Evolutionary conservation across 1,140 invertebrate species (phyloP).

Genomic region (Rhizoglyphus robini): DNA sequence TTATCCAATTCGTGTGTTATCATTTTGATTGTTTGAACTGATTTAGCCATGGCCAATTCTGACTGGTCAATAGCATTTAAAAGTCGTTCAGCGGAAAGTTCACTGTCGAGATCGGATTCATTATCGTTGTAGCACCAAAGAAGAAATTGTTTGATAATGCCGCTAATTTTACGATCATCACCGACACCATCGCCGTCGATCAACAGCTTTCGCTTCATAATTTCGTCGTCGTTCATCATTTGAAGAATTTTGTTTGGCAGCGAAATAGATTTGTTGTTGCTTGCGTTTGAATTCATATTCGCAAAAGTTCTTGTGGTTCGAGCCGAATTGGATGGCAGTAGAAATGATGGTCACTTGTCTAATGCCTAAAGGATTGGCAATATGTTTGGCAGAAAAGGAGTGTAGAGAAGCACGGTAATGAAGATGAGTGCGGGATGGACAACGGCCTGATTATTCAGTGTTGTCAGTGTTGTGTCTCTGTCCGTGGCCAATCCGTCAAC

Average conservation of each 20-base stretch:
- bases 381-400: too few relatives aligned
- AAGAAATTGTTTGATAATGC: constrained; percentile 68
- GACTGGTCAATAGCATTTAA: constrained; percentile 65
- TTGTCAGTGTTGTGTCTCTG: too few relatives aligned
- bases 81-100: constrained; percentile 55
- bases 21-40: constrained; percentile 59
- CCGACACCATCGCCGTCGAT: constrained; percentile 93
- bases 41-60: constrained; percentile 75
- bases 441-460: too few relatives aligned
- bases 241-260: neutral
- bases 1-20: constrained; percentile 66
- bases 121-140: constrained; percentile 66
- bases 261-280: neutral
- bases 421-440: too few relatives aligned
- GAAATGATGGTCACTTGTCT: too few relatives aligned
- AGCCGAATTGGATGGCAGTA: too few relatives aligned
- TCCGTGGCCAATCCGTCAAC: too few relatives aligned
- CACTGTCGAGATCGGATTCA: constrained; percentile 51
- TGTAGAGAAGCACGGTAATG: too few relatives aligned
- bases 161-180: constrained; percentile 75
- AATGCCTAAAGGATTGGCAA: too few relatives aligned
- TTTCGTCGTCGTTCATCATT: constrained; percentile 49
- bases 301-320: too few relatives aligned
- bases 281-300: neutral
- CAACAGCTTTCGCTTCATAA: constrained; percentile 69